A percentile compares a stretch with the other conserved stretches of the same genome.
phyloP scores from a whole-genome alignment of 2,888 invertebrate species.

The Drosophila eohydei region DNA sequence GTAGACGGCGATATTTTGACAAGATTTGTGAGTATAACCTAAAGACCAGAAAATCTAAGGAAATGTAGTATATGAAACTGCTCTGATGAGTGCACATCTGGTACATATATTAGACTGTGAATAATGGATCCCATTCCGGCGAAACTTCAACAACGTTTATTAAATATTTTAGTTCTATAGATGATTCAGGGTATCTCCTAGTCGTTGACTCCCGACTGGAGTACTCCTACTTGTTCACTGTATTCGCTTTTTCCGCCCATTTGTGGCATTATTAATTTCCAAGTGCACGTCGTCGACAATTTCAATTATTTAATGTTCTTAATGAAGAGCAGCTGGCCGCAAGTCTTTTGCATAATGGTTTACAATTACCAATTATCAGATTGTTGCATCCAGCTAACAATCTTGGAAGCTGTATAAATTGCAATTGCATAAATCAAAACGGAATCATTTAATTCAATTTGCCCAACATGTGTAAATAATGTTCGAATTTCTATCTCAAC shows the following conservation, averaged over 20 bases:
- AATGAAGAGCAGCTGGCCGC: slow-evolving; percentile 39
- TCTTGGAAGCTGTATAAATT: slow-evolving; percentile 2
- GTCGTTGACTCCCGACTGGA: too few relatives aligned
- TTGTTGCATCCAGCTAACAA: slow-evolving; percentile 19
- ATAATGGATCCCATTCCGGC: too few relatives aligned
- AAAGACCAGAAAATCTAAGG: too few relatives aligned
- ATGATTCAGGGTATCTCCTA: too few relatives aligned
- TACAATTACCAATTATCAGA: slow-evolving; percentile 68
- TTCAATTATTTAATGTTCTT: slow-evolving; percentile 41
- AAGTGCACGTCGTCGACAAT: slow-evolving; percentile 8
- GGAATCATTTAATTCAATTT: slow-evolving; percentile 61
- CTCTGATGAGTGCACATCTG: too few relatives aligned
- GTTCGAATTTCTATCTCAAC: slow-evolving; percentile 17
- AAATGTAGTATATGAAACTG: too few relatives aligned
- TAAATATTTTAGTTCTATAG: too few relatives aligned
- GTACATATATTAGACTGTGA: too few relatives aligned
- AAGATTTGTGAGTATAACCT: too few relatives aligned
- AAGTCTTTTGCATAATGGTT: slow-evolving; percentile 40
- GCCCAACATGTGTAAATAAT: slow-evolving; percentile 58
- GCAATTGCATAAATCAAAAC: slow-evolving; percentile 38
- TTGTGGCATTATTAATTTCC: slow-evolving; percentile 10
- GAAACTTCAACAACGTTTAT: too few relatives aligned
- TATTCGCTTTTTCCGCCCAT: background rate
- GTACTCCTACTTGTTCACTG: background rate
- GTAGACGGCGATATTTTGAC: too few relatives aligned